These are phyloP conservation scores for Platygyra sinensis DNA, from an alignment of 64 coral and sea anemone genomes.

Conservation along the genomic window DNA sequence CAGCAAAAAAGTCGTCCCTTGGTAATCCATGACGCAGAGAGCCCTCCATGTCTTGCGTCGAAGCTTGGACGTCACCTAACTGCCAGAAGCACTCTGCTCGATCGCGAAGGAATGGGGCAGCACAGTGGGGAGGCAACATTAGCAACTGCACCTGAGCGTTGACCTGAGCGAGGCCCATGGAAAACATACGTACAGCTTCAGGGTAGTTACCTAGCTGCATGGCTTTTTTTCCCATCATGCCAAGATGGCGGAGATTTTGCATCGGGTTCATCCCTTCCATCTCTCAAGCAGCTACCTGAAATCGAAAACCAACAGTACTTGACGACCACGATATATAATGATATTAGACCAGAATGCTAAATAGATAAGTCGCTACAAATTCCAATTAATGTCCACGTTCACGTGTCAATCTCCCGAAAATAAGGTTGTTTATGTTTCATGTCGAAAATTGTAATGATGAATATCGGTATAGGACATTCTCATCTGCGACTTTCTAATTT, in stretches of 20 bases:
- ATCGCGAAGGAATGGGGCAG: not conserved
- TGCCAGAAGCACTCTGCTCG: slow-evolving; percentile 3
- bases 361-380: no score
- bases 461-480: no score
- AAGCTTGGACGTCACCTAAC: not conserved
- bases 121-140: not conserved
- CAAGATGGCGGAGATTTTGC: not conserved
- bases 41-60: not conserved
- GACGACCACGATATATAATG: no score
- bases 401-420: no score
- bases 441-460: no score
- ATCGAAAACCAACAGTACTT: no score
- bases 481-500: no score
- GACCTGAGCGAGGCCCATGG: not conserved
- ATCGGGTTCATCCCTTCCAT: not conserved
- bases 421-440: no score
- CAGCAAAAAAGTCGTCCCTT: not conserved
- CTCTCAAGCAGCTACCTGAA: not conserved
- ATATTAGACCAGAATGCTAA: no score
- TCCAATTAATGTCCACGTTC: no score
- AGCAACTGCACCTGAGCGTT: not conserved
- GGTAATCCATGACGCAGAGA: not conserved
- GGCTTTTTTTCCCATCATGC: slow-evolving; percentile 6
- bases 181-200: not conserved
- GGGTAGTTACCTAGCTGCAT: not conserved